Conservation (phyloP, 2,888 invertebrate species). For the Palloptera scutellata region DNA sequence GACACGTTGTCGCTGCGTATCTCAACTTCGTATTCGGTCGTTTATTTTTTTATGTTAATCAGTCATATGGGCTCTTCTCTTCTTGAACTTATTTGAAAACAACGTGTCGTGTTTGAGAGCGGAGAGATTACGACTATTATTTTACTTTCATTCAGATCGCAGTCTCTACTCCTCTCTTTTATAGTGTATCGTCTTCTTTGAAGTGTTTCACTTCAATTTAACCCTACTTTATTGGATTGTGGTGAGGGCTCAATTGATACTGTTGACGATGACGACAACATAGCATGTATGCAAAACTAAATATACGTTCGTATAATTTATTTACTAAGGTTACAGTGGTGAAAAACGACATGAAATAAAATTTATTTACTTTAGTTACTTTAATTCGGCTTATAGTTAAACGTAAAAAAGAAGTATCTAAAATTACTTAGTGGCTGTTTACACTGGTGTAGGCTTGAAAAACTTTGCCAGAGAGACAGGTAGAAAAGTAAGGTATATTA, state of each 20-base stretch:
- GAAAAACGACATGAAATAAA: no score
- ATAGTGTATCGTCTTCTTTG: not conserved
- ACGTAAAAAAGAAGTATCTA: no score
- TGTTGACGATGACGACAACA: not conserved
- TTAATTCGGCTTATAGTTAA: no score
- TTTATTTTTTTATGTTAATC: not conserved
- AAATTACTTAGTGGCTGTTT: no score
- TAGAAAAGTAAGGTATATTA: no score
- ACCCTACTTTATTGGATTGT: not conserved
- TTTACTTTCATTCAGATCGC: not conserved
- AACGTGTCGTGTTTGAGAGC: not conserved
- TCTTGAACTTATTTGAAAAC: not conserved
- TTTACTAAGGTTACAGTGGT: no score
- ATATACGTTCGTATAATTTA: not conserved
- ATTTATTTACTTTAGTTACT: no score
- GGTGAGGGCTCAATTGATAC: not conserved
- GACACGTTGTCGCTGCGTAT: slow-evolving; percentile 28
- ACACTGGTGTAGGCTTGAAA: no score
- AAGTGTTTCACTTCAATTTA: not conserved
- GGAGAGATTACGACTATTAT: not conserved
- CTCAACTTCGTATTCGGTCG: slow-evolving; percentile 6
- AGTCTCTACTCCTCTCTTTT: not conserved
- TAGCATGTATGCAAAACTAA: not conserved
- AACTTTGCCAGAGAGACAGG: no score
- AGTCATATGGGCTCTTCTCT: slow-evolving; percentile 17